phyloP scores from a whole-genome alignment of 2,888 invertebrate genomes.

The Gryllus longicercus region DNA sequence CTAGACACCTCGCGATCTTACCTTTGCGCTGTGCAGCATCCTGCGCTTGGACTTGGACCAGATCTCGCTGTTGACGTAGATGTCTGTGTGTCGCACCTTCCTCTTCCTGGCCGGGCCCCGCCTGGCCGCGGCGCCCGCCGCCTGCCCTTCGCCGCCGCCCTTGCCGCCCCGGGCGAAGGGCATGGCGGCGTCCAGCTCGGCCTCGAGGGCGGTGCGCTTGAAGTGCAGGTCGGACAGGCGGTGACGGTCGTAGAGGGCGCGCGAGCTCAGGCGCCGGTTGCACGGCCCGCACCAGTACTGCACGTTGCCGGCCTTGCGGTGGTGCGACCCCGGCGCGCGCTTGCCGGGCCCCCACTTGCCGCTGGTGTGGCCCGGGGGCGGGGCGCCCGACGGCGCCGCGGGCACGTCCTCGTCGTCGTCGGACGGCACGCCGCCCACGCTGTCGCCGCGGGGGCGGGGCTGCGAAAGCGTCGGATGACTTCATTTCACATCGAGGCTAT shows the following conservation, averaged over 20 bases:
- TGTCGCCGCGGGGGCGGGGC: background rate
- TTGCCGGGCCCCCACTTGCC: constrained; percentile 78
- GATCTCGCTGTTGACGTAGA: constrained; percentile 33
- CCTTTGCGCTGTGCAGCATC: constrained; percentile 18
- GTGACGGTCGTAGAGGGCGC: constrained; percentile 72
- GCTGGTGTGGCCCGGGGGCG: constrained; percentile 56
- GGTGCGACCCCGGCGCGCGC: constrained; percentile 18
- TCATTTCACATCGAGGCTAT: too few species aligned
- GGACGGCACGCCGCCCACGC: constrained; percentile 27
- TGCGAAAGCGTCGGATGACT: background rate
- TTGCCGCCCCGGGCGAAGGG: background rate
- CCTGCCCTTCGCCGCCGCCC: too few species aligned
- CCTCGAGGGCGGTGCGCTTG: constrained; percentile 62
- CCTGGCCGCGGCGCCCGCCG: constrained; percentile 28
- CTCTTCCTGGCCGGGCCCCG: constrained; percentile 38
- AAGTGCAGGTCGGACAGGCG: constrained; percentile 69
- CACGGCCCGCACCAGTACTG: constrained; percentile 80
- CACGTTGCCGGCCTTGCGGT: constrained; percentile 41
- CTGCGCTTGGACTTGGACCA: constrained; percentile 27
- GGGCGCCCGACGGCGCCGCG: constrained; percentile 54
- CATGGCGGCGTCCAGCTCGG: constrained; percentile 49
- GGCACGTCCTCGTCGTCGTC: constrained; percentile 49
- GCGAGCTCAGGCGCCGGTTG: constrained; percentile 69
- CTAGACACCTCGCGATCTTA: background rate
- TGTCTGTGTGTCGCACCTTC: constrained; percentile 38